phyloP scores from a whole-genome alignment of 2,797 vertebrate species.

The Cryptoprocta ferox region DNA sequence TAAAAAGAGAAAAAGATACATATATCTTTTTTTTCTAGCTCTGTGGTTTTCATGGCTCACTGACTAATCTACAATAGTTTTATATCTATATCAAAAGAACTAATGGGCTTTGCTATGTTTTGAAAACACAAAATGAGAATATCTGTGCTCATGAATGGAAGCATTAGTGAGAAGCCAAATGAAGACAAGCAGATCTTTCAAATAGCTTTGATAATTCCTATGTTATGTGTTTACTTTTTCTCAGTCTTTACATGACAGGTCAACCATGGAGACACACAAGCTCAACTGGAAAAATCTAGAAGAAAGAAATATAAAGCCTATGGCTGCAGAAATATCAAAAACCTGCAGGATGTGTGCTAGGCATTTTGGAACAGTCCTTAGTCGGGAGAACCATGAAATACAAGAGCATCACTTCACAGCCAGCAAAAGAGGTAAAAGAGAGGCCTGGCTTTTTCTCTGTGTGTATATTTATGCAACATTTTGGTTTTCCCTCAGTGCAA shows the following conservation, averaged over 20 bases:
- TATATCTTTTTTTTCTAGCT: not conserved
- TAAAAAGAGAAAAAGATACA: not conserved
- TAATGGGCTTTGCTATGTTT: not conserved
- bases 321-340: constrained; percentile 22
- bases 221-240: not conserved
- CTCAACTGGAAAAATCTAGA: constrained; percentile 17
- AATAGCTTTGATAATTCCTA: not conserved
- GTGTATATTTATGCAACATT: not conserved
- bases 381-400: constrained; percentile 52
- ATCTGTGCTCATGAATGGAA: not conserved
- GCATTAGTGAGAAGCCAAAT: not conserved
- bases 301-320: constrained; percentile 49
- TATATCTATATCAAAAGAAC: not conserved
- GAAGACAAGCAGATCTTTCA: not conserved
- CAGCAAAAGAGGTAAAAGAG: constrained; percentile 7
- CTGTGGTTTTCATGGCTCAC: not conserved
- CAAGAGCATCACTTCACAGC: constrained; percentile 60
- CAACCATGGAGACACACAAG: not conserved
- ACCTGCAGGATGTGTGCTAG: constrained; percentile 68
- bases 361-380: constrained; percentile 52
- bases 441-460: not conserved
- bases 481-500: not conserved
- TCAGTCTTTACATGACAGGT: not conserved
- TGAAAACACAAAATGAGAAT: not conserved
- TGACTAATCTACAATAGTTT: not conserved